Conservation (phyloP, 2,888 invertebrate genomes). For the Metalampra italica region DNA sequence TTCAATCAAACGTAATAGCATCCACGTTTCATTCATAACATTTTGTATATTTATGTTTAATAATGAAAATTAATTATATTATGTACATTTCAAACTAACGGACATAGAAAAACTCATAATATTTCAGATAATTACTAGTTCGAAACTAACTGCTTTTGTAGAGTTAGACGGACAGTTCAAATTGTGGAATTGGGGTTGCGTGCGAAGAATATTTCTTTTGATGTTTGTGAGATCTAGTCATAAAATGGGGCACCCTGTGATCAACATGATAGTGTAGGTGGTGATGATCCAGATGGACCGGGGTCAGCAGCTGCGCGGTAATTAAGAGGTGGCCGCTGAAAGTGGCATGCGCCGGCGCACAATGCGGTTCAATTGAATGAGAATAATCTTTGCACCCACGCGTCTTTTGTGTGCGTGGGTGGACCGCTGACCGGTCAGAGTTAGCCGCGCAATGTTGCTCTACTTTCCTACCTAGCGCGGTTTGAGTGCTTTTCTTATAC, state of each 20-base stretch:
- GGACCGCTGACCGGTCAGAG: conserved; percentile 67
- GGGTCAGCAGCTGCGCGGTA: conserved; percentile 76
- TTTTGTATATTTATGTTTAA: no score
- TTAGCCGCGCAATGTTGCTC: conserved; percentile 40
- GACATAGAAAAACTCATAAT: no score
- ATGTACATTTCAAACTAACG: no score
- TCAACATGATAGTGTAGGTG: conserved; percentile 51
- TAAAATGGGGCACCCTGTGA: conserved; percentile 49
- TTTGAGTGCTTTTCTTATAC: background rate
- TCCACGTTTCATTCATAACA: no score
- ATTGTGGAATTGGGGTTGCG: no score
- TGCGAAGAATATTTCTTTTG: no score
- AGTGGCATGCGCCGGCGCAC: conserved; percentile 76
- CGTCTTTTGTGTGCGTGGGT: conserved; percentile 72
- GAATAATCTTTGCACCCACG: conserved; percentile 79
- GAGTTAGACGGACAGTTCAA: no score
- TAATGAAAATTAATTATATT: no score
- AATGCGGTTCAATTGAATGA: conserved; percentile 78
- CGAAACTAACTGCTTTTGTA: no score
- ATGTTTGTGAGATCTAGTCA: no score
- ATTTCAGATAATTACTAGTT: no score
- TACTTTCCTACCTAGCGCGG: conserved; percentile 25
- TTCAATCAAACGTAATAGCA: no score
- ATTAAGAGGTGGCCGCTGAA: conserved; percentile 75
- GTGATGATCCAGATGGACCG: conserved; percentile 73